These are phyloP conservation scores for Diprion similis DNA, from an alignment of 1,140 invertebrate species.

Conservation along the genomic window DNA sequence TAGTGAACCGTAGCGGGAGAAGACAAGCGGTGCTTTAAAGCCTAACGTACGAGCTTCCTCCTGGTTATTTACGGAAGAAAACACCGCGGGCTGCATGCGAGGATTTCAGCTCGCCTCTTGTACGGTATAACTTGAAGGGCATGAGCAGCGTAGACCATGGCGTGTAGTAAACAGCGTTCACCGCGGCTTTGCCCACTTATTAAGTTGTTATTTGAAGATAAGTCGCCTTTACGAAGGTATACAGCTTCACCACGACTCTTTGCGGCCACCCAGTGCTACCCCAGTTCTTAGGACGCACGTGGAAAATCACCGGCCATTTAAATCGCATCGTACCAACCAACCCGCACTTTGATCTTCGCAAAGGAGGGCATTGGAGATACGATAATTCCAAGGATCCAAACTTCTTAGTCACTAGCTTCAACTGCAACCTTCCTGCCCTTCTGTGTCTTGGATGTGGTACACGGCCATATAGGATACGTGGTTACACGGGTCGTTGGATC, in stretches of 20 bases:
- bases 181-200: neutral
- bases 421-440: neutral
- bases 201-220: slow-evolving; percentile 8
- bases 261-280: neutral
- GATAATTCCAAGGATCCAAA: neutral
- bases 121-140: slow-evolving; percentile 36
- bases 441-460: neutral
- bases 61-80: slow-evolving; percentile 37
- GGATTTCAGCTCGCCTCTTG: slow-evolving; percentile 18
- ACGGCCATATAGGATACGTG: too few relatives aligned
- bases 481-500: too few relatives aligned
- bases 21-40: slow-evolving; percentile 37
- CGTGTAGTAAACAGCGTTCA: neutral
- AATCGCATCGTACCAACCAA: neutral
- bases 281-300: neutral
- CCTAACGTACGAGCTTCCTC: slow-evolving; percentile 42
- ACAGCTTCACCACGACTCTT: neutral
- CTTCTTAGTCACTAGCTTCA: neutral
- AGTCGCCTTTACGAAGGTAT: neutral
- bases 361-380: neutral
- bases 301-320: neutral
- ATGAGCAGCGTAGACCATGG: neutral
- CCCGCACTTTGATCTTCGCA: neutral
- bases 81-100: slow-evolving; percentile 15
- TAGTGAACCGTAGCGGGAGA: slow-evolving; percentile 21